Evolutionary conservation across 2,797 vertebrate genomes (phyloP).

Genomic region (Antennarius maculatus): DNA sequence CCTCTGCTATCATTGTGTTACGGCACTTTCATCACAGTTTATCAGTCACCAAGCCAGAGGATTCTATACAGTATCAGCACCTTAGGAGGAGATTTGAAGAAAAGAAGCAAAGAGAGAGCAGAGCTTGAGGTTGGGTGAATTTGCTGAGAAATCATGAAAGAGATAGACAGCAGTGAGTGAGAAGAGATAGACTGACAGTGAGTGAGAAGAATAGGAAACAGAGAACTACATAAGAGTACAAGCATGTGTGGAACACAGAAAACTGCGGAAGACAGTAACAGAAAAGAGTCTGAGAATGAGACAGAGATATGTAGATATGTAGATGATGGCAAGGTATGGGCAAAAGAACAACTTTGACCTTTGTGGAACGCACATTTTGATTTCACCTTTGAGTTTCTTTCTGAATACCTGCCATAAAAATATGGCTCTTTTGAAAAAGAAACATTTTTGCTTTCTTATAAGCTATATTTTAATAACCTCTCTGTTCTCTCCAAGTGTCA

Average conservation of each 20-base stretch:
- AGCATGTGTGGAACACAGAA: slow-evolving; percentile 11
- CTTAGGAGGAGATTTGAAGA: slow-evolving; percentile 25
- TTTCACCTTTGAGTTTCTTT: slow-evolving; percentile 21
- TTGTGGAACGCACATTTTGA: slow-evolving; percentile 36
- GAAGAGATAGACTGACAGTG: slow-evolving; percentile 17
- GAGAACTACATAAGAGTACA: slow-evolving; percentile 34
- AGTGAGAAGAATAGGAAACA: slow-evolving; percentile 17
- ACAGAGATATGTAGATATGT: slow-evolving; percentile 1
- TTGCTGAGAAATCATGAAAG: slow-evolving; percentile 31
- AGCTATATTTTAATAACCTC: slow-evolving; percentile 31
- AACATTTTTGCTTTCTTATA: slow-evolving; percentile 30
- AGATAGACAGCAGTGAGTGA: slow-evolving; percentile 26
- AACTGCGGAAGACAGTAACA: slow-evolving; percentile 19
- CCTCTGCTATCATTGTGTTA: slow-evolving; percentile 51
- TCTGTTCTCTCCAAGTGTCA: slow-evolving; percentile 21
- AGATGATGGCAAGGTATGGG: slow-evolving; percentile 42
- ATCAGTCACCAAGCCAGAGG: slow-evolving; percentile 45
- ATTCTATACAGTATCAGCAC: slow-evolving; percentile 38
- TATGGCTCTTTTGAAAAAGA: slow-evolving; percentile 30
- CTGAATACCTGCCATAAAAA: slow-evolving; percentile 31
- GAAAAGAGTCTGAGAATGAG: slow-evolving; percentile 31
- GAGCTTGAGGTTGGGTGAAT: slow-evolving; percentile 25
- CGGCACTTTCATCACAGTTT: slow-evolving; percentile 62
- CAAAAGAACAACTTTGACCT: slow-evolving; percentile 43
- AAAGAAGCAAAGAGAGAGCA: background rate